phyloP scores from a whole-genome alignment of 2,888 invertebrate species.

The Spialia ferax region DNA sequence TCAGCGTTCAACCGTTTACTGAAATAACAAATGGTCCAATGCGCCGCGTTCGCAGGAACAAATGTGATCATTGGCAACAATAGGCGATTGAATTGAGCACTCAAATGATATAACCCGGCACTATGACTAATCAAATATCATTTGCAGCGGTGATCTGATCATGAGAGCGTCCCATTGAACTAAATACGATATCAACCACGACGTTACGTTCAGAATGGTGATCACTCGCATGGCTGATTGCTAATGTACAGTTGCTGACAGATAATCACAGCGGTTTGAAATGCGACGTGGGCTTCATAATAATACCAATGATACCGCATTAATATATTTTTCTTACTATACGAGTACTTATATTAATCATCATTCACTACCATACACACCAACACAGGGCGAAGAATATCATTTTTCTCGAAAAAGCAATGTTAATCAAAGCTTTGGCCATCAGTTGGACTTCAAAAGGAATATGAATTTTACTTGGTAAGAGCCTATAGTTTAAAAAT shows the following conservation, averaged over 20 bases:
- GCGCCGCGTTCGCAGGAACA: constrained; percentile 35
- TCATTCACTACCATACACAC: too few species aligned
- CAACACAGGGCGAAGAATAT: too few species aligned
- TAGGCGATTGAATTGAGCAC: constrained; percentile 38
- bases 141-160: constrained; percentile 62
- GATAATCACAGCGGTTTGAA: constrained; percentile 29
- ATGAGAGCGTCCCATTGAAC: constrained; percentile 62
- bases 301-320: not conserved
- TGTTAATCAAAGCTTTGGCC: too few species aligned
- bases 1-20: not conserved
- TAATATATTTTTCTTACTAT: not conserved
- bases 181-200: constrained; percentile 63
- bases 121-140: constrained; percentile 63
- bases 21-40: constrained; percentile 11
- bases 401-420: too few species aligned
- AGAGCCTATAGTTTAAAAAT: too few species aligned
- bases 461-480: too few species aligned
- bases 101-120: constrained; percentile 51
- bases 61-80: constrained; percentile 37
- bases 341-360: not conserved
- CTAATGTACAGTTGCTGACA: constrained; percentile 55
- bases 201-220: constrained; percentile 66
- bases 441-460: too few species aligned
- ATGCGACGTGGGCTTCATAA: not conserved
- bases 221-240: constrained; percentile 63